A percentile compares a stretch with the other conserved stretches of the same genome.
Conservation (phyloP, 2,888 invertebrate genomes). For the Hofmannophila pseudospretella region DNA sequence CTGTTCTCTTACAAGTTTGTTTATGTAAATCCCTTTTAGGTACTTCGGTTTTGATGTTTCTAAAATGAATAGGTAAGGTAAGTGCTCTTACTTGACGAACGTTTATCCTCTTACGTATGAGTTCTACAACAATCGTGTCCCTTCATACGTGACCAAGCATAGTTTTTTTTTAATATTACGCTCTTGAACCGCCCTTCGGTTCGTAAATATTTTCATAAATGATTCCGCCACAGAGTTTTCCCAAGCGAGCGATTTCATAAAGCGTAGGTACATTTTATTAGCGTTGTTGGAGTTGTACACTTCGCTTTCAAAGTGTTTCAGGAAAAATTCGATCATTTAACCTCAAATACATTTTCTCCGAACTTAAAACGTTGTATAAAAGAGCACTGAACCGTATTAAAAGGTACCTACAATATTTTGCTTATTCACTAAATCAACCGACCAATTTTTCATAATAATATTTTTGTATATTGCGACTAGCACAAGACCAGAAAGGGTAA, state of each 20-base stretch:
- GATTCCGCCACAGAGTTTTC: conserved; percentile 37
- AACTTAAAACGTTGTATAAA: not conserved
- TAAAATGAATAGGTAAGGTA: not conserved
- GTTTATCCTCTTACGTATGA: not conserved
- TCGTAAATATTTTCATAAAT: conserved; percentile 44
- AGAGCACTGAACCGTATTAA: not conserved
- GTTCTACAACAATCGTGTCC: not conserved
- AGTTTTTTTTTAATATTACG: conserved; percentile 33
- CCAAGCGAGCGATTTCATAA: conserved; percentile 40
- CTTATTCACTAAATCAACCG: not conserved
- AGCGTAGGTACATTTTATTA: conserved; percentile 43
- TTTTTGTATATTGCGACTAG: no score
- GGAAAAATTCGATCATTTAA: conserved; percentile 24
- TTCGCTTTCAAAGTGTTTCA: conserved; percentile 27
- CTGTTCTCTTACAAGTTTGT: not conserved
- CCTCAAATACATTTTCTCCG: conserved; percentile 3
- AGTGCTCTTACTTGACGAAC: not conserved
- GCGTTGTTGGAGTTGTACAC: conserved; percentile 26
- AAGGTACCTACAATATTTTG: not conserved
- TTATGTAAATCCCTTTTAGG: conserved; percentile 1
- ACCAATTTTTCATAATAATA: no score
- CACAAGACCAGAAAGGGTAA: no score
- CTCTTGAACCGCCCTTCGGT: conserved; percentile 32
- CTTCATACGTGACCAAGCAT: conserved; percentile 28
- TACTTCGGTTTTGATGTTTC: not conserved